Evolutionary conservation across 2,888 invertebrate species (phyloP), one percentile per base, ranked within the genome.

Genomic region (Limnephilus rhombicus): DNA sequence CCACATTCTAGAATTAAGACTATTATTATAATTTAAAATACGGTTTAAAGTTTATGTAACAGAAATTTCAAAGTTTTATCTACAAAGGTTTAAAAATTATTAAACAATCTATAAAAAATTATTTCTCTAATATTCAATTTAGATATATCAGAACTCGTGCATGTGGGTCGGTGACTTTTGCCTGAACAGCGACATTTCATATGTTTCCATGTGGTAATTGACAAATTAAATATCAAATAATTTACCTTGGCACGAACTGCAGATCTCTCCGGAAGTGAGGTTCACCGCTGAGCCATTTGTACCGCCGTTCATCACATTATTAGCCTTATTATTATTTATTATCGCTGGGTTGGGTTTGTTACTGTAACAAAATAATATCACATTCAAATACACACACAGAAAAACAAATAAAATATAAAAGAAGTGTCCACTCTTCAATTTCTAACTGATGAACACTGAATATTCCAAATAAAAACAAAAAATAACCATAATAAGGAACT

Each of bases 341-440:
- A 98, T 97, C 94, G 98, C 98, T 94, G 98, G 97, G 96, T 98
- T 98, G 94, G 98, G 98, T 95, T 99, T 99, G 96, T 98, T 99
- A 96, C 98, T 98, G 96, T 93, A 97, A 94, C 89, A 94, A 80
- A 93, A 68, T 68, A 68, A 68, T 68, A n/a, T 68, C 68, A 68
- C 24, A 7, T n/a, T 68, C 24, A 68, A 68, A 68, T 68, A n/a
- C 24, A 68, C 24, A 7, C 24, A 68, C 68, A n/a, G 24, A 68
- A 68, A 68, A 68, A 24, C 11, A 68, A 68, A 68, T 2, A 9
- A 5, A 68, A 24, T 9, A 24, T 68, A 68, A 9, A 68, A 68
- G 7, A 24, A 68, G 24, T 68, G 7, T 1, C 9, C 2, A 68
- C 7, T 68, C 68, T 68, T 68, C 68, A 68, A 68, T 24, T 15